These are phyloP conservation scores for Scaeva pyrastri DNA, from an alignment of 2,888 invertebrate species.

Conservation along the genomic window DNA sequence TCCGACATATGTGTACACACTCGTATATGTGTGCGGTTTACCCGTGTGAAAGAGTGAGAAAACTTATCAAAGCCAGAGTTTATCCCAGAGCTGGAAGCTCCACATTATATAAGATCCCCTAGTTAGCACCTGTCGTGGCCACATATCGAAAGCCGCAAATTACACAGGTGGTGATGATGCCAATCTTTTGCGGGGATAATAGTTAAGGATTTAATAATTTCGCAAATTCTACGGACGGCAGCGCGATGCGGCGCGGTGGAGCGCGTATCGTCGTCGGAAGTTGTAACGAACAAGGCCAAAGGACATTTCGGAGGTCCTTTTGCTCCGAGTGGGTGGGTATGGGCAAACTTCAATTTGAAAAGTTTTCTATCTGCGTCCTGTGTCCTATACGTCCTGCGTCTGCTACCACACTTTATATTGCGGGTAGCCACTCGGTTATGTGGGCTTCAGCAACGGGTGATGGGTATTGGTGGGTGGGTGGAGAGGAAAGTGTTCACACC, in stretches of 20 bases:
- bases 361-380: slow-evolving; percentile 28
- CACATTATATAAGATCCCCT: slow-evolving; percentile 25
- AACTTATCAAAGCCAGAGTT: slow-evolving; percentile 41
- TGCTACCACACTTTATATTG: background rate
- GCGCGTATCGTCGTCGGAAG: background rate
- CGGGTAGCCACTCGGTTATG: background rate
- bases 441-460: background rate
- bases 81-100: slow-evolving; percentile 31
- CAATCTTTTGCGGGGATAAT: slow-evolving; percentile 32
- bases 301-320: slow-evolving; percentile 26
- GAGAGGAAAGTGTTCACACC: slow-evolving; percentile 34
- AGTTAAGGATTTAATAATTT: slow-evolving; percentile 62
- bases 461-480: too few relatives aligned
- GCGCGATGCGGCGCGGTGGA: background rate
- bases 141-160: slow-evolving; percentile 71
- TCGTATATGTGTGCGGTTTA: background rate
- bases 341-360: slow-evolving; percentile 48
- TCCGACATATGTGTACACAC: too few relatives aligned
- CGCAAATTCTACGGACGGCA: slow-evolving; percentile 1
- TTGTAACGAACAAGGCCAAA: background rate
- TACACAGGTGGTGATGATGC: slow-evolving; percentile 62
- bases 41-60: slow-evolving; percentile 21
- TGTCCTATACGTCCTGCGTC: background rate
- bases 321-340: too few relatives aligned
- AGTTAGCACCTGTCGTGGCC: slow-evolving; percentile 64